phyloP scores from a whole-genome alignment of 1,140 invertebrate genomes.

The Sinella curviseta region DNA sequence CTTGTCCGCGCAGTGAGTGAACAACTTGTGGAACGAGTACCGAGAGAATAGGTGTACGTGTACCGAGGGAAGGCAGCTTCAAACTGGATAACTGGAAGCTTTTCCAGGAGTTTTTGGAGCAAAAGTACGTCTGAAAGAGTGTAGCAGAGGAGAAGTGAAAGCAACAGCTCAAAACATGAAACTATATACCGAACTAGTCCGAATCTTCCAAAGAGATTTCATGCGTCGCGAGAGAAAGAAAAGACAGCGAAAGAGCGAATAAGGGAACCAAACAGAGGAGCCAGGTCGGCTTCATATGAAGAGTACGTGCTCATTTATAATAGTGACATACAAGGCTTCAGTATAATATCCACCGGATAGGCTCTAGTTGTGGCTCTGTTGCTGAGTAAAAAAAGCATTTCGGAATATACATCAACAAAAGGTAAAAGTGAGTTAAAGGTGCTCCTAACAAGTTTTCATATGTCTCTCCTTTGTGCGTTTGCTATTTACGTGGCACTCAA shows the following conservation, averaged over 20 bases:
- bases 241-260: neutral
- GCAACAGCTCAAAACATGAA: constrained; percentile 3
- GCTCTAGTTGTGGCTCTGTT: neutral
- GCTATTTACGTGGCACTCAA: neutral
- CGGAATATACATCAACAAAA: neutral
- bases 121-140: too few species aligned
- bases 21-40: neutral
- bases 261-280: neutral
- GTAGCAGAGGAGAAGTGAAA: neutral
- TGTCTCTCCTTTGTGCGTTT: neutral
- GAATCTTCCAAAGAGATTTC: neutral
- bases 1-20: too few species aligned
- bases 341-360: too few species aligned
- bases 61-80: neutral
- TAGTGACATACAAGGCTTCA: too few species aligned
- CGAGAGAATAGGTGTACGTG: neutral
- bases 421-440: neutral
- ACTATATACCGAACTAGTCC: constrained; percentile 5
- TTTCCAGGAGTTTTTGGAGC: neutral
- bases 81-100: neutral
- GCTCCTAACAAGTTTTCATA: neutral
- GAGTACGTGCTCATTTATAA: too few species aligned
- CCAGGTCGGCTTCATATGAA: neutral
- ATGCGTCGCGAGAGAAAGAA: neutral
- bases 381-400: neutral